Evolutionary conservation across 2,888 invertebrate species (phyloP).

Genomic region (Plagodis dolabraria): DNA sequence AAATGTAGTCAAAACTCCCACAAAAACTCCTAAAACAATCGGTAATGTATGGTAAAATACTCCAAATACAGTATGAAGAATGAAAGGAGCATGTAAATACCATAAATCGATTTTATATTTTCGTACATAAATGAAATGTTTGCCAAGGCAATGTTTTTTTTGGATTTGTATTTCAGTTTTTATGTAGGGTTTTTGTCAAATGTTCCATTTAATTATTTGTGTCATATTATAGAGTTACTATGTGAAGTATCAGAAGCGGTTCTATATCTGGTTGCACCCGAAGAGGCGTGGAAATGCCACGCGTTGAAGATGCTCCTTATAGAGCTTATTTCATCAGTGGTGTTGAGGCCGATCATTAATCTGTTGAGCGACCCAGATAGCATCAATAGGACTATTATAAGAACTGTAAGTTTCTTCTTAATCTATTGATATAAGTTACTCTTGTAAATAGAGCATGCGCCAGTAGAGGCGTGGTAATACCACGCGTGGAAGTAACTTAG

Average conservation of each 20-base stretch:
- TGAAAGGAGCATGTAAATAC: too few species aligned
- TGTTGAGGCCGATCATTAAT: conserved; percentile 89
- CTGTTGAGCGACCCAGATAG: conserved; percentile 95
- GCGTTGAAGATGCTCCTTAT: conserved; percentile 90
- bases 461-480: too few species aligned
- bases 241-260: conserved; percentile 93
- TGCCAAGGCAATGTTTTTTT: too few species aligned
- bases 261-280: conserved; percentile 92
- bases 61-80: too few species aligned
- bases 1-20: too few species aligned
- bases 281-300: conserved; percentile 93
- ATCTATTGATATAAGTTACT: background rate
- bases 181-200: background rate
- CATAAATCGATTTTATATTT: too few species aligned
- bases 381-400: conserved; percentile 94
- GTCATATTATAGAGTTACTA: conserved; percentile 87
- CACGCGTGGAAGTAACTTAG: too few species aligned
- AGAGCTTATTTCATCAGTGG: conserved; percentile 89
- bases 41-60: too few species aligned
- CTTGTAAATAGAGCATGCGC: too few species aligned
- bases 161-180: too few species aligned
- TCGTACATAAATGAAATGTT: too few species aligned
- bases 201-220: background rate
- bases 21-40: too few species aligned
- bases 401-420: conserved; percentile 88